Evolutionary conservation across 35 echinoderm and acorn worm genomes (phyloP).

Genomic region (Eucidaris tribuloides): DNA sequence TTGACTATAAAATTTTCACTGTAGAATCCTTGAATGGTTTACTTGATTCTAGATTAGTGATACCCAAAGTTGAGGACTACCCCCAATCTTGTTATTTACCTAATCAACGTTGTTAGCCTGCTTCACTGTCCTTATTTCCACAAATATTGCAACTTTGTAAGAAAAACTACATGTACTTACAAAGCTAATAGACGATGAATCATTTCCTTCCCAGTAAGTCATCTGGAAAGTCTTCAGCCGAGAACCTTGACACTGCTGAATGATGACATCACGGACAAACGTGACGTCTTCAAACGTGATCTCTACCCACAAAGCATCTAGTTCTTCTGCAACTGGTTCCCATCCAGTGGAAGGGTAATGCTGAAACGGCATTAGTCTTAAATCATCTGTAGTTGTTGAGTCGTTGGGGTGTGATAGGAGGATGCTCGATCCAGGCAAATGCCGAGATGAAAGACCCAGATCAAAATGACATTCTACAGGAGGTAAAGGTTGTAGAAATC

Average conservation of each 20-base stretch:
- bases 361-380: neutral
- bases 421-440: neutral
- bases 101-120: too few relatives aligned
- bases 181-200: too few relatives aligned
- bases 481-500: too few relatives aligned
- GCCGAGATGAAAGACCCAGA: neutral
- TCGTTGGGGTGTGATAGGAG: neutral
- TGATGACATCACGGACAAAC: neutral
- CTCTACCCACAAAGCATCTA: neutral
- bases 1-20: too few relatives aligned
- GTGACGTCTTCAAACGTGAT: neutral
- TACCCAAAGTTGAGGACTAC: too few relatives aligned
- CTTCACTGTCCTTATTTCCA: too few relatives aligned
- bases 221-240: neutral
- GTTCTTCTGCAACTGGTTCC: neutral
- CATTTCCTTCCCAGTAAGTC: too few relatives aligned
- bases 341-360: neutral
- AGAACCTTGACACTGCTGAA: neutral
- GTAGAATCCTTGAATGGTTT: too few relatives aligned
- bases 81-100: too few relatives aligned
- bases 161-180: too few relatives aligned
- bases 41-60: too few relatives aligned
- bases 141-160: too few relatives aligned
- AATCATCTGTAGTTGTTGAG: neutral
- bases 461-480: slow-evolving; percentile 3